A percentile compares a stretch with the other conserved stretches of the same genome.
Conservation (phyloP, 2,113 vertebrate genomes). For the Heterotilapia buettikoferi region DNA sequence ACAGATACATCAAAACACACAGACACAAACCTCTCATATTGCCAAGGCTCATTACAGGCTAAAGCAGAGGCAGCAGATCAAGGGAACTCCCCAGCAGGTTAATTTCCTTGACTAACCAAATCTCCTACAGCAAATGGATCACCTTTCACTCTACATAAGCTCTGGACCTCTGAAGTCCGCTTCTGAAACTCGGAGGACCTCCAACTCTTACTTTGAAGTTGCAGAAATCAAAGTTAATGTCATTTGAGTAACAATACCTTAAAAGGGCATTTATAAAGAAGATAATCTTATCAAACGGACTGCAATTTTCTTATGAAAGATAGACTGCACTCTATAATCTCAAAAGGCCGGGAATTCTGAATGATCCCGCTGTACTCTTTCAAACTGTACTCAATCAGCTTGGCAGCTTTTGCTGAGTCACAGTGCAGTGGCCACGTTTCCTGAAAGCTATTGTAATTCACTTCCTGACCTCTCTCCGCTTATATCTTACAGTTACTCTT, state of each 20-base stretch:
- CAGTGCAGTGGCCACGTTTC: not conserved
- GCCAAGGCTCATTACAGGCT: conserved; percentile 52
- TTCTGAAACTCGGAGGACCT: conserved; percentile 24
- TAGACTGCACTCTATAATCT: conserved; percentile 12
- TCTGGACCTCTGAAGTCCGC: conserved; percentile 34
- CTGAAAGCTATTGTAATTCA: conserved; percentile 27
- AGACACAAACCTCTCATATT: conserved; percentile 42
- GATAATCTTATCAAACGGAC: conserved; percentile 57
- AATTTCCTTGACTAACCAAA: conserved; percentile 64
- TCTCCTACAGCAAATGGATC: conserved; percentile 62
- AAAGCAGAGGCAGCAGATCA: conserved; percentile 53
- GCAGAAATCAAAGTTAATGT: conserved; percentile 39
- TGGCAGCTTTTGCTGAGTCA: conserved; percentile 40
- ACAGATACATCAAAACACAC: not conserved
- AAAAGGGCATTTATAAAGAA: conserved; percentile 21
- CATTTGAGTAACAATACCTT: conserved; percentile 26
- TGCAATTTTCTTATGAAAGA: conserved; percentile 47
- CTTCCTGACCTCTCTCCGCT: conserved; percentile 10
- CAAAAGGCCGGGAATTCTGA: not conserved
- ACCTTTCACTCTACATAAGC: conserved; percentile 52
- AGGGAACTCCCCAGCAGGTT: conserved; percentile 50
- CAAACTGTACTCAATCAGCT: not conserved
- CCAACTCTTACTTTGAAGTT: conserved; percentile 55
- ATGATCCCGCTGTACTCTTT: not conserved
- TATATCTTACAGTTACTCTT: not conserved